Conservation (phyloP, 2,113 vertebrate species). For the Octodon degus region DNA sequence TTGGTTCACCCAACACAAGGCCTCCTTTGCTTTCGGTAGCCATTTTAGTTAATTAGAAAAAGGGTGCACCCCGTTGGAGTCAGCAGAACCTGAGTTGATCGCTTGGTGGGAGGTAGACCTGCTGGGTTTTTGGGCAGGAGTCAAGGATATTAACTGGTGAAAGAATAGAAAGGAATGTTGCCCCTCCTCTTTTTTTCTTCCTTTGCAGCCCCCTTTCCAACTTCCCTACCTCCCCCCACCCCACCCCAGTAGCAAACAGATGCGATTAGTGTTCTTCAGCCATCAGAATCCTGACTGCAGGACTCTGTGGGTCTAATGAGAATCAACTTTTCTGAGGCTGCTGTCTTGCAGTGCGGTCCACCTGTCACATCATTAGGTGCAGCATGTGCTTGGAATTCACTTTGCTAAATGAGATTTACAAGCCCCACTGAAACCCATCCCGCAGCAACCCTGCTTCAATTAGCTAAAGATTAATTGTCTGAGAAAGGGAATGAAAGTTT, state of each 20-base stretch:
- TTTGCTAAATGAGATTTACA: constrained; percentile 92
- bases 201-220: constrained; percentile 48
- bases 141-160: constrained; percentile 90
- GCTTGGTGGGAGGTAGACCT: constrained; percentile 89
- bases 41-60: constrained; percentile 90
- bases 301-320: constrained; percentile 93
- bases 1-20: constrained; percentile 95
- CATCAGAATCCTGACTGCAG: constrained; percentile 91
- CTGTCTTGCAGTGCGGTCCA: constrained; percentile 92
- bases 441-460: constrained; percentile 88
- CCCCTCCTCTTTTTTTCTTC: constrained; percentile 11
- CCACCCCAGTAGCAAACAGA: constrained; percentile 89
- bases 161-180: constrained; percentile 81
- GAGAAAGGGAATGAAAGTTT: constrained; percentile 89
- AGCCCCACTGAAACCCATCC: constrained; percentile 88
- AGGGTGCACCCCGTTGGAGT: constrained; percentile 90
- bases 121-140: constrained; percentile 90
- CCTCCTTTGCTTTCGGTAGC: constrained; percentile 90
- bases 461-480: constrained; percentile 90
- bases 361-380: constrained; percentile 93
- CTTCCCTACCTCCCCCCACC: constrained; percentile 59
- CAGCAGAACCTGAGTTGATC: constrained; percentile 88
- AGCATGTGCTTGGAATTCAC: constrained; percentile 91
- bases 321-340: constrained; percentile 92
- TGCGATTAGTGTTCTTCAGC: constrained; percentile 90